phyloP scores from a whole-genome alignment of 2,888 invertebrate species.

The Anagyrus pseudococci region DNA sequence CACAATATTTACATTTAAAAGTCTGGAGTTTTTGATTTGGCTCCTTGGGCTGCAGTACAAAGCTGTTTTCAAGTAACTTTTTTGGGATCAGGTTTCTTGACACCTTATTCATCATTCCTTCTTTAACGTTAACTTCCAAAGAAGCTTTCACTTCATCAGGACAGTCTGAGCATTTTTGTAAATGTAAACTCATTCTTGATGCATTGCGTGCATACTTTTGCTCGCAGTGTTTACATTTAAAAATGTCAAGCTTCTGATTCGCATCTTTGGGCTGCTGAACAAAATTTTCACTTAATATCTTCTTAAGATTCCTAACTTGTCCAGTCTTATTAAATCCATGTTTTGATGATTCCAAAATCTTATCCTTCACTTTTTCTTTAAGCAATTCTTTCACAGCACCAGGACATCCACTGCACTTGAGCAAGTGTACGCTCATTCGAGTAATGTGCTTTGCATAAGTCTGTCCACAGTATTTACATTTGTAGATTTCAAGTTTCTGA shows the following conservation, averaged over 20 bases:
- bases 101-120: conserved; percentile 30
- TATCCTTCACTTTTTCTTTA: conserved; percentile 35
- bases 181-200: conserved; percentile 37
- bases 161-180: conserved; percentile 35
- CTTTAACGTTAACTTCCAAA: conserved; percentile 34
- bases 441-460: conserved; percentile 37
- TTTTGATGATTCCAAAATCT: conserved; percentile 36
- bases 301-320: conserved; percentile 37
- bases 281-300: conserved; percentile 37
- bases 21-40: conserved; percentile 39
- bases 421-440: conserved; percentile 38
- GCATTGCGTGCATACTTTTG: conserved; percentile 39
- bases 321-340: conserved; percentile 35
- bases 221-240: conserved; percentile 38
- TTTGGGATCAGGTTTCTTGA: conserved; percentile 33
- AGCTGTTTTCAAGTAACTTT: conserved; percentile 35
- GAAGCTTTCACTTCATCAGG: conserved; percentile 35
- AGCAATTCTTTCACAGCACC: conserved; percentile 30
- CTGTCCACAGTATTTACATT: conserved; percentile 38
- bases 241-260: conserved; percentile 37
- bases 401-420: conserved; percentile 36
- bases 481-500: conserved; percentile 39
- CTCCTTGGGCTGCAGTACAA: conserved; percentile 36
- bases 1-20: conserved; percentile 40
- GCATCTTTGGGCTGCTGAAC: conserved; percentile 29